These are phyloP conservation scores for Umimayanthus kanabou DNA, from an alignment of 92 coral and sea anemone species.

Conservation along the genomic window DNA sequence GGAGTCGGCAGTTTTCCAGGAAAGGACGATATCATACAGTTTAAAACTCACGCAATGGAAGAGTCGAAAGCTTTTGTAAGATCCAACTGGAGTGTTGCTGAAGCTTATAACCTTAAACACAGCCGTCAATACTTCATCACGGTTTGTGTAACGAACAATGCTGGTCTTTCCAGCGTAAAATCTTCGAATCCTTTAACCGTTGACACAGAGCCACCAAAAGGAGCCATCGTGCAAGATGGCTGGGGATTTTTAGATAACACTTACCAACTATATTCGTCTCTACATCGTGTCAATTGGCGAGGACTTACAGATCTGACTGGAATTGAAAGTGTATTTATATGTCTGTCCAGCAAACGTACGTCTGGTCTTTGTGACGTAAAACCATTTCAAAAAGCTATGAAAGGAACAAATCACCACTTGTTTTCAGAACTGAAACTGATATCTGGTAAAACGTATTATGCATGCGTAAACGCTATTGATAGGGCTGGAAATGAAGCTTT, in stretches of 20 bases:
- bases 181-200: slow-evolving; percentile 63
- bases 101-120: slow-evolving; percentile 35
- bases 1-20: slow-evolving; percentile 76
- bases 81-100: slow-evolving; percentile 73
- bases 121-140: slow-evolving; percentile 71
- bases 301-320: slow-evolving; percentile 74
- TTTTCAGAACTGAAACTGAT: slow-evolving; percentile 57
- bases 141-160: slow-evolving; percentile 62
- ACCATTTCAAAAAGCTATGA: slow-evolving; percentile 43
- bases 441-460: slow-evolving; percentile 68
- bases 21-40: slow-evolving; percentile 70
- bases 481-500: slow-evolving; percentile 71
- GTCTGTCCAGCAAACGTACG: slow-evolving; percentile 52
- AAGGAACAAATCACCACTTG: slow-evolving; percentile 39
- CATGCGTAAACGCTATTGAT: slow-evolving; percentile 63
- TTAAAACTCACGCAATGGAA: slow-evolving; percentile 23
- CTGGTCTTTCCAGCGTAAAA: slow-evolving; percentile 55
- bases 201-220: slow-evolving; percentile 71
- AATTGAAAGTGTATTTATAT: slow-evolving; percentile 46
- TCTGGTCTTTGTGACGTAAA: slow-evolving; percentile 62
- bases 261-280: slow-evolving; percentile 65
- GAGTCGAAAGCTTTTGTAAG: slow-evolving; percentile 13
- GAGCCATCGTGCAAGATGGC: slow-evolving; percentile 67
- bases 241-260: slow-evolving; percentile 71
- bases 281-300: slow-evolving; percentile 80